Base-by-base conservation (phyloP, 1,140 invertebrate species). In the Campoletis sonorensis region DNA sequence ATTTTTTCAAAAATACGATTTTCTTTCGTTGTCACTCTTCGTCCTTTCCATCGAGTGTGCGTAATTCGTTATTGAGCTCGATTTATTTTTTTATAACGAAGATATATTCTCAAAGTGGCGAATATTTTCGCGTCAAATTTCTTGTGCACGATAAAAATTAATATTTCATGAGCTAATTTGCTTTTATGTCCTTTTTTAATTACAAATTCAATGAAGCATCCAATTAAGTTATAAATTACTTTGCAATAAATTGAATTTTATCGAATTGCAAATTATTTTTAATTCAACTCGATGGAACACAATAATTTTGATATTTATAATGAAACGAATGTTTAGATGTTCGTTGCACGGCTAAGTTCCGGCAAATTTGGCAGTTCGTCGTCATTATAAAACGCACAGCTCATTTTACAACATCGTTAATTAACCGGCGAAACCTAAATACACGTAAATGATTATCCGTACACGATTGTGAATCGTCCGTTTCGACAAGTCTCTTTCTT, bases 361-460 rank as follows among this genome's bases (percentile, higher is more conserved):
- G 71, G n/a, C 21, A 73, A 73, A 49, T 73, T 51, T 73, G 71
- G 71, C 71, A 73, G 71, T 73, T 23, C 40, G 40, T 73, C 21
- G 21, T 64, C 4, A 73, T 73, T 73, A 73, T 40, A 64, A 64
- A 26, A 64, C 23, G 40, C 71, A 51, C 71, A n/a, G 71, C 71
- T 73, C 37, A 40, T 73, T 68, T 16, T 27, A 64, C 23, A 64
- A 64, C 15, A 54, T 64, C n/a, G 4, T 64, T 26, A 26, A 51
- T 73, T 51, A 13, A 73, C 23, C 40, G 45, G 71, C 71, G 40
- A 49, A 73, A 49, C 37, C 49, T 49, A 49, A 49, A 49, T 45
- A 73, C 23, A 49, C 71, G n/a, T 54, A 54, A 27, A 64, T 26
- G 23, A 64, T 64, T 64, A 64, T 64, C 23, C 61, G 23, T 64